Conservation (phyloP, 1,140 invertebrate genomes). For the Atopsyche davidsoni region DNA sequence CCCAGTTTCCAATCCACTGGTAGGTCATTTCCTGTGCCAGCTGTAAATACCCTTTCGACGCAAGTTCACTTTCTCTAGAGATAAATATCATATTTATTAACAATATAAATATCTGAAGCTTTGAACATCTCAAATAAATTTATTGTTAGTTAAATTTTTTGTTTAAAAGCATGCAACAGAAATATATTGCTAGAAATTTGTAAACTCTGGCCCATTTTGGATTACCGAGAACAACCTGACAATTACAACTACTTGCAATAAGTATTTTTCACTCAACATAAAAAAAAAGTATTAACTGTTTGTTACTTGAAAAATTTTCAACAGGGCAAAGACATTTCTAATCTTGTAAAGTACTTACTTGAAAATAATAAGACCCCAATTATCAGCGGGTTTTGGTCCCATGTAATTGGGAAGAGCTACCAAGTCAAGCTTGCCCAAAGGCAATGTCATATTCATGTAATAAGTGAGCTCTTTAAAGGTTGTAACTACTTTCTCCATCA, state of each 20-base stretch:
- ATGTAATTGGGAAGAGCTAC: constrained; percentile 79
- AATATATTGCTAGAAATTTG: too few relatives aligned
- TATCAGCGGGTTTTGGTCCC: constrained; percentile 60
- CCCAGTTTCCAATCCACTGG: constrained; percentile 69
- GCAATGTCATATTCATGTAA: constrained; percentile 50
- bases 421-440: constrained; percentile 70
- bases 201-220: too few relatives aligned
- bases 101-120: constrained; percentile 3
- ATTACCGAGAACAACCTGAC: too few relatives aligned
- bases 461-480: constrained; percentile 37
- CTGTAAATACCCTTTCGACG: constrained; percentile 52
- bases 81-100: constrained; percentile 8
- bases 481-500: constrained; percentile 35
- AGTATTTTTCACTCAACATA: too few relatives aligned
- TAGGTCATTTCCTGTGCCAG: constrained; percentile 62
- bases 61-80: constrained; percentile 63
- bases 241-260: too few relatives aligned
- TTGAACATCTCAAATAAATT: constrained; percentile 3
- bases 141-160: not conserved
- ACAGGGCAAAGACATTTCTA: too few relatives aligned
- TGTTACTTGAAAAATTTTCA: too few relatives aligned
- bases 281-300: too few relatives aligned
- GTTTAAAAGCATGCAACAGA: not conserved
- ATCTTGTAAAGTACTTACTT: constrained; percentile 52
- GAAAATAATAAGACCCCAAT: constrained; percentile 71